These are phyloP conservation scores for Tigriopus californicus DNA, from an alignment of 2,888 invertebrate species.

Conservation along the genomic window DNA sequence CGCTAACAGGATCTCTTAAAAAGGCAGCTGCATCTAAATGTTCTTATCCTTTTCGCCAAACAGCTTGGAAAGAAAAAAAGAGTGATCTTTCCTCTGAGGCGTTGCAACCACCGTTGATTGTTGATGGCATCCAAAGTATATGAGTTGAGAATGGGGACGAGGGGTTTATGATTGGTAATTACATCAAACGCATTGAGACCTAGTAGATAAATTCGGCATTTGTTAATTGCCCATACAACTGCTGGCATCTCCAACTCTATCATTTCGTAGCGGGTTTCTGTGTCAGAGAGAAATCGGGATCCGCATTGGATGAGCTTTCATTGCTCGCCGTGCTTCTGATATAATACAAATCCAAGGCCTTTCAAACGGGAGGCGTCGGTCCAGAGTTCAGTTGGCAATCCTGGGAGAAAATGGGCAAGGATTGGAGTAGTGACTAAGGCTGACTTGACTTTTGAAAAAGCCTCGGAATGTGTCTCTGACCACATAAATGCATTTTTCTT, in stretches of 20 bases:
- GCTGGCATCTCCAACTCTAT: neutral
- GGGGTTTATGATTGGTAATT: neutral
- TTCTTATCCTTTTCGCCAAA: constrained; percentile 4
- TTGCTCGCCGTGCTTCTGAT: neutral
- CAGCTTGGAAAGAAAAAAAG: neutral
- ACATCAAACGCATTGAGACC: neutral
- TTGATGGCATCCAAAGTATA: neutral
- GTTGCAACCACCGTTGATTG: neutral
- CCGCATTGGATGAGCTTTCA: constrained; percentile 17
- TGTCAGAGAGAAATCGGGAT: neutral
- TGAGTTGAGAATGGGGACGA: neutral
- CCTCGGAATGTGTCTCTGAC: neutral
- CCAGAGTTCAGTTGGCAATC: neutral
- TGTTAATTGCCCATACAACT: neutral
- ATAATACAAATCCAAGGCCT: constrained; percentile 6
- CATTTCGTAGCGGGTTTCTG: neutral
- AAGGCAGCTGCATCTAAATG: constrained; percentile 7
- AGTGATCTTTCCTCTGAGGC: neutral
- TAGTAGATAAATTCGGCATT: neutral
- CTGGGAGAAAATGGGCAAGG: constrained; percentile 1
- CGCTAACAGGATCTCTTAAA: neutral
- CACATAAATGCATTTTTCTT: constrained; percentile 8
- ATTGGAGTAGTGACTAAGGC: neutral
- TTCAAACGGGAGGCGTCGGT: constrained; percentile 5
- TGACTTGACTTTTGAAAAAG: constrained; percentile 12